Evolutionary conservation across 2,797 vertebrate genomes (phyloP).

Genomic region (Serranus cabrilla): DNA sequence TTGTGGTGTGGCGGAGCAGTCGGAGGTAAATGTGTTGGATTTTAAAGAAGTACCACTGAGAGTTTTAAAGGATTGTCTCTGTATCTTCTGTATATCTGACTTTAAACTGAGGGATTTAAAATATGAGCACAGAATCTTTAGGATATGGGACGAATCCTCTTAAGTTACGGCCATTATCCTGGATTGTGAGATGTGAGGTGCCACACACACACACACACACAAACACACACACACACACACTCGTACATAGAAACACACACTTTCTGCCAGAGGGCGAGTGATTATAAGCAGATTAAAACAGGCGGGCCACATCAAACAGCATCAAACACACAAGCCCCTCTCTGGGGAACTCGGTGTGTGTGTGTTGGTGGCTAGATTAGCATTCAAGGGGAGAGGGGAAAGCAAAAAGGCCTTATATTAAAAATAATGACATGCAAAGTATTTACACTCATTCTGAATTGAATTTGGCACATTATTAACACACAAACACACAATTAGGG

Average conservation of each 20-base stretch:
- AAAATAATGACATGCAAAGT: constrained; percentile 66
- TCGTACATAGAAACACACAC: constrained; percentile 15
- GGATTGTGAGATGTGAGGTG: constrained; percentile 34
- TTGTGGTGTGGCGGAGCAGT: constrained; percentile 3
- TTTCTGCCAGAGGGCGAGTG: constrained; percentile 46
- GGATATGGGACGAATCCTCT: constrained; percentile 70
- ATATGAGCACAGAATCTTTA: constrained; percentile 51
- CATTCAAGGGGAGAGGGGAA: constrained; percentile 51
- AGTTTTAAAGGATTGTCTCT: constrained; percentile 50
- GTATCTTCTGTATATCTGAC: constrained; percentile 34
- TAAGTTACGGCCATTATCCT: constrained; percentile 66
- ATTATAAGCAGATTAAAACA: constrained; percentile 81
- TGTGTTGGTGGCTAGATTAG: constrained; percentile 53
- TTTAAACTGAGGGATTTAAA: constrained; percentile 45
- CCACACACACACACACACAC: constrained; percentile 5
- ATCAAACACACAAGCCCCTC: constrained; percentile 66
- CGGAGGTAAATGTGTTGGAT: background rate
- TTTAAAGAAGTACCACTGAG: constrained; percentile 1
- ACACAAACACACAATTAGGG: constrained; percentile 16
- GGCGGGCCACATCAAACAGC: constrained; percentile 73
- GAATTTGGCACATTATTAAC: constrained; percentile 60
- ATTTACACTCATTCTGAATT: constrained; percentile 49
- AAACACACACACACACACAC: constrained; percentile 28
- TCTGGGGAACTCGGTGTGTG: constrained; percentile 50
- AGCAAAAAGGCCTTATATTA: constrained; percentile 50